phyloP scores from a whole-genome alignment of 1,140 invertebrate genomes.

The Phocides pigmalion region DNA sequence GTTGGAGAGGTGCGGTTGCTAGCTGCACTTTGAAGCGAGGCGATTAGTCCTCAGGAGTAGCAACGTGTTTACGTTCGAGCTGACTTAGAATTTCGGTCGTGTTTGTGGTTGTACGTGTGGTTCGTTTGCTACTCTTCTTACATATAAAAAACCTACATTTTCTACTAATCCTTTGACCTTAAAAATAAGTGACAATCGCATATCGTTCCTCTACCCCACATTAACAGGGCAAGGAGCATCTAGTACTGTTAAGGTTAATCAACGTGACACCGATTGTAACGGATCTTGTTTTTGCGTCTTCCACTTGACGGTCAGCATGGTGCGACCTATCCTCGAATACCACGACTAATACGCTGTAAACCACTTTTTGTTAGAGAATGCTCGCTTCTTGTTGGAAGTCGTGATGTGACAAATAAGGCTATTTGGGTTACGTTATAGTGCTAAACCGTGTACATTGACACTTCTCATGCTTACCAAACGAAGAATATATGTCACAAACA shows the following conservation, averaged over 20 bases:
- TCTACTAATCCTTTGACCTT: too few species aligned
- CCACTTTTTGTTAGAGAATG: constrained; percentile 22
- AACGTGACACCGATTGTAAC: constrained; percentile 63
- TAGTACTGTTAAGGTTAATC: constrained; percentile 69
- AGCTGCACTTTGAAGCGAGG: too few species aligned
- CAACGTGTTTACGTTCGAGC: too few species aligned
- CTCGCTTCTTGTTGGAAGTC: constrained; percentile 25
- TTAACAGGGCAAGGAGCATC: constrained; percentile 43
- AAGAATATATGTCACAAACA: constrained; percentile 9
- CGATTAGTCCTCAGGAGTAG: too few species aligned
- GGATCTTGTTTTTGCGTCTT: constrained; percentile 37
- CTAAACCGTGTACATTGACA: constrained; percentile 22
- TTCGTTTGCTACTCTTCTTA: too few species aligned
- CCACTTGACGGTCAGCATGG: constrained; percentile 30
- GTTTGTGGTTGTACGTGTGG: too few species aligned
- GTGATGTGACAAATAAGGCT: constrained; percentile 28
- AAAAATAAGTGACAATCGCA: too few species aligned
- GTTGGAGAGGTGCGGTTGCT: too few species aligned
- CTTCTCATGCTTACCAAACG: constrained; percentile 26
- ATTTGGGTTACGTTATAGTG: constrained; percentile 29
- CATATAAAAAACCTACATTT: too few species aligned
- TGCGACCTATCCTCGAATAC: constrained; percentile 36
- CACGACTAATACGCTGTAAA: constrained; percentile 24
- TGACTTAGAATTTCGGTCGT: too few species aligned
- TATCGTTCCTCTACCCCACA: too few species aligned